Evolutionary conservation across 2,113 vertebrate genomes (phyloP).

Genomic region (Chinchilla lanigera): DNA sequence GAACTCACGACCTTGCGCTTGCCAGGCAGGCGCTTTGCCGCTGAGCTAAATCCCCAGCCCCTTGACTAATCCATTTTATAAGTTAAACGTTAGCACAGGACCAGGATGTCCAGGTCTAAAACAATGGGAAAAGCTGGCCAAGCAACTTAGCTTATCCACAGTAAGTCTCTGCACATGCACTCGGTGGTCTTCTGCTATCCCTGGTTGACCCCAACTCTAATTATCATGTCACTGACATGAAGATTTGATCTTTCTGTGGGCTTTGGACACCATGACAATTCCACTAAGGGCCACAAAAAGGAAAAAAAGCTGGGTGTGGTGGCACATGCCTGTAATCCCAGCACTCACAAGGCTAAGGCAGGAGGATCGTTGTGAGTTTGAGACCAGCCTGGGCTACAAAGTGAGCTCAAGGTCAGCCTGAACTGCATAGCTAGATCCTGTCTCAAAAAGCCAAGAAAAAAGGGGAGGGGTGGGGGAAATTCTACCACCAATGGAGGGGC

Average conservation of each 20-base stretch:
- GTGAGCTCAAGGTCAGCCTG: too few relatives aligned
- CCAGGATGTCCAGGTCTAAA: background rate
- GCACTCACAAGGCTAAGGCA: too few relatives aligned
- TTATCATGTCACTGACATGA: background rate
- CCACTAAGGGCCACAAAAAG: background rate
- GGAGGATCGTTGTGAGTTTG: too few relatives aligned
- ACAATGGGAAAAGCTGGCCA: background rate
- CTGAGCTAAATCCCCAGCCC: too few relatives aligned
- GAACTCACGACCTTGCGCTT: too few relatives aligned
- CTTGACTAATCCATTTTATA: background rate
- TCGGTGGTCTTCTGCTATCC: background rate
- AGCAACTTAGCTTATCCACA: background rate
- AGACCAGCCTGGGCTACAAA: too few relatives aligned
- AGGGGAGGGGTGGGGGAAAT: too few relatives aligned
- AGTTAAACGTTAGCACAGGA: background rate
- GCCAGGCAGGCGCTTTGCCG: too few relatives aligned
- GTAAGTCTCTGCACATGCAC: background rate
- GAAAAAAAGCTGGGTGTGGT: too few relatives aligned
- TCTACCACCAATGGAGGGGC: background rate
- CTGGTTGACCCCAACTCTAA: background rate
- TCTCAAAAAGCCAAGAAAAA: too few relatives aligned
- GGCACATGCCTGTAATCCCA: too few relatives aligned
- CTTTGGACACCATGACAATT: background rate
- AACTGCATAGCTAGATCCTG: too few relatives aligned
- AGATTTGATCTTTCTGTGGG: background rate